Evolutionary conservation across 1,140 invertebrate genomes (phyloP), one percentile per base, ranked within the genome.

Genomic region (Lutraria rhynchaena): DNA sequence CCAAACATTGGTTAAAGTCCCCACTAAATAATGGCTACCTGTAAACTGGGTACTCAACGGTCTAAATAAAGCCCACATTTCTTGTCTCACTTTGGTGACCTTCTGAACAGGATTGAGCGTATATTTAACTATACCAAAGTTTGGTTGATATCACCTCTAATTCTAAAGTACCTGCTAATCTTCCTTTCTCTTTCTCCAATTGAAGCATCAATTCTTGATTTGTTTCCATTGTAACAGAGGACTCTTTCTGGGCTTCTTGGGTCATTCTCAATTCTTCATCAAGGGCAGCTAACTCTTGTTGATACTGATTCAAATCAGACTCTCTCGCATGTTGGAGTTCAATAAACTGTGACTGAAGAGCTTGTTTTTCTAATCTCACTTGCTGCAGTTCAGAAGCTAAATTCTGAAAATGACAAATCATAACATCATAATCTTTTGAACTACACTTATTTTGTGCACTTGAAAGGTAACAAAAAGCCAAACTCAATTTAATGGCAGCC

Each of bases 111-210:
- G n/a, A n/a, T n/a, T n/a, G n/a, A n/a, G n/a, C n/a, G n/a, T n/a
- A n/a, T n/a, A n/a, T n/a, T n/a, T n/a, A n/a, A n/a, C n/a, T n/a
- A n/a, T n/a, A n/a, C n/a, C n/a, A n/a, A n/a, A n/a, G n/a, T n/a
- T n/a, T n/a, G n/a, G n/a, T 63, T 71, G 73, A 46, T 76, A 67
- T 63, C 46, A 46, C 27, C 7, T 74, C 49, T 29, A 37, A 24
- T 60, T 24, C 17, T 2, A 41, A 17, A 61, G 83, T 77, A 92
- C 93, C 92, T 84, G 88, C 87, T n/a, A 93, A 84, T 86, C 91
- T 88, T 37, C 93, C 93, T 53, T 88, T 90, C 77, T 93, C 92
- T 82, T 90, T 92, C 73, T 93, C 93, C 37, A 93, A 77, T 35
- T 93, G 90, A 27, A 93, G 69, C 5, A 87, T 81, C 31, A 91